Base-by-base conservation (phyloP, 2,113 vertebrate species). In the Cottus gobio region DNA sequence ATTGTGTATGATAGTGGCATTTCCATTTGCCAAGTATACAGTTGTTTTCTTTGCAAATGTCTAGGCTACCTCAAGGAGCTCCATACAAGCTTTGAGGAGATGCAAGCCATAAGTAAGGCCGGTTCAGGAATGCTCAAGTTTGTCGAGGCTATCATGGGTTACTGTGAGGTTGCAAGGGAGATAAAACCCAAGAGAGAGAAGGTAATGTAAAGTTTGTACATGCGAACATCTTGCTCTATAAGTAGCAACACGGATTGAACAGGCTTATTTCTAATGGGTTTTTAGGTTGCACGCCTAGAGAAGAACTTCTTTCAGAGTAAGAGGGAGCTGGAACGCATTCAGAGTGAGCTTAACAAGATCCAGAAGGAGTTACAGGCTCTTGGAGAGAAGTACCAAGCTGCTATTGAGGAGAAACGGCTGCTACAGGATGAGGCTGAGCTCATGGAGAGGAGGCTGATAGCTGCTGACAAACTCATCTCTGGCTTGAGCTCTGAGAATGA, bases 111-210 rank as follows among this genome's bases (percentile, higher is more conserved):
- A 79, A 99, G 97, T 93, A 97, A 95, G 85, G 98, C 98, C 0
- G 98, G 98, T 6, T 92, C 97, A 52, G 98, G 98, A 39, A 98
- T 99, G 97, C 85, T 99, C 20, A 98, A 97, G 84, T 99, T 98
- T 84, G 97, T 99, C 0, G 97, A 97, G 71, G 97, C 97, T 3
- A 95, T 97, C 28, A 96, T 99, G 93, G 96, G 96, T 79, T 99
- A 99, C 92, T 98, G 97, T 64, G 97, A 99, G 0, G 96, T 97
- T 30, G 94, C 96, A 56, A 94, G 86, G 70, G 96, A 97, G 69
- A 96, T 99, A 89, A 98, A 97, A 90, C 98, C 97, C 0, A 99
- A 98, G 67, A 95, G 97, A 93, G 96, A 98, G 2, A 97, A 98
- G 97, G 98, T 99, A 84, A 73, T 69, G 10, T 15, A 12, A 12